Evolutionary conservation across 2,113 vertebrate species (phyloP).

Genomic region (Aleadryas rufinucha): DNA sequence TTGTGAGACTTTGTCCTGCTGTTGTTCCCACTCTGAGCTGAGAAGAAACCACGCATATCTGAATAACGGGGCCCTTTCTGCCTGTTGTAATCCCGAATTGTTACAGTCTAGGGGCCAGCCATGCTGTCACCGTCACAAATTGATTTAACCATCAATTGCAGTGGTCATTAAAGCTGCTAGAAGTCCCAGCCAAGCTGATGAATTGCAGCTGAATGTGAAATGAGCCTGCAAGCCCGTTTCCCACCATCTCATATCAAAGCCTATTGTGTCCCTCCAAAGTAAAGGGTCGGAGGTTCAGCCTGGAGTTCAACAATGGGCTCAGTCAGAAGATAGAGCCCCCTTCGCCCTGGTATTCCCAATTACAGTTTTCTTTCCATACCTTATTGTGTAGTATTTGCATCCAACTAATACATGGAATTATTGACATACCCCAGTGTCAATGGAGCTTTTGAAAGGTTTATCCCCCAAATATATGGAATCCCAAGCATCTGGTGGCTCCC

Average conservation of each 20-base stretch:
- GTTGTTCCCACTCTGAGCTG: constrained; percentile 69
- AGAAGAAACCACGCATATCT: constrained; percentile 73
- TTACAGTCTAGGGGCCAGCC: constrained; percentile 87
- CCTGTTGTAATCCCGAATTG: constrained; percentile 86
- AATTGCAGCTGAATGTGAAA: constrained; percentile 86
- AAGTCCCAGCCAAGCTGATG: constrained; percentile 82
- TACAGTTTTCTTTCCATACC: constrained; percentile 78
- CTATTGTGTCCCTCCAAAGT: constrained; percentile 90
- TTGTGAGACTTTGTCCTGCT: constrained; percentile 72
- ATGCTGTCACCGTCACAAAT: constrained; percentile 92
- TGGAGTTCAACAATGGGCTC: constrained; percentile 83
- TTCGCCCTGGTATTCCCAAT: constrained; percentile 74
- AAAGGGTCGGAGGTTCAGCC: constrained; percentile 85
- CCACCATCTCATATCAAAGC: constrained; percentile 92
- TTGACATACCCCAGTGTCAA: constrained; percentile 78
- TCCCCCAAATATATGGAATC: constrained; percentile 75
- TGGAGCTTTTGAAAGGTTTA: constrained; percentile 70
- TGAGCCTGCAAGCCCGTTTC: constrained; percentile 83
- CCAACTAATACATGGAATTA: constrained; percentile 78
- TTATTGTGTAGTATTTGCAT: constrained; percentile 80
- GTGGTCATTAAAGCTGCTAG: constrained; percentile 83
- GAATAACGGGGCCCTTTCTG: constrained; percentile 79
- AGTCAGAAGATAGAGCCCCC: constrained; percentile 76
- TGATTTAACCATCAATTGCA: constrained; percentile 95
- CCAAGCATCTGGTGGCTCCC: constrained; percentile 71